Conservation (phyloP, 2,113 vertebrate species). For the Stigmatopora argus region DNA sequence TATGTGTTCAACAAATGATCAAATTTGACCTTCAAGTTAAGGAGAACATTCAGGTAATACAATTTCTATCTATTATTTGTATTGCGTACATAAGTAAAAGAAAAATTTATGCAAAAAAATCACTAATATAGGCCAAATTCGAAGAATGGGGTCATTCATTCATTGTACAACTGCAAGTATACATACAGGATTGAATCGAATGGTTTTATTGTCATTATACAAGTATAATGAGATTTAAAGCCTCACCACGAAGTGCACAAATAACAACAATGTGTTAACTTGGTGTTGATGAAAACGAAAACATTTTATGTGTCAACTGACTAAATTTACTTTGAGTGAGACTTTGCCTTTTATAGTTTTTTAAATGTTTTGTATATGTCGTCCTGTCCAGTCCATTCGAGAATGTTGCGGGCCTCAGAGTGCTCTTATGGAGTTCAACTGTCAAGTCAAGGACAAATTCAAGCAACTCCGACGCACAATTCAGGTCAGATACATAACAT, state of each 20-base stretch:
- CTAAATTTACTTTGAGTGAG: not conserved
- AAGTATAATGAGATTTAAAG: too few species aligned
- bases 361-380: slow-evolving; percentile 1
- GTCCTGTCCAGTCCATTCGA: slow-evolving; percentile 63
- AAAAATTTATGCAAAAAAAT: not conserved
- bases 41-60: not conserved
- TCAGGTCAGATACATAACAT: slow-evolving; percentile 73
- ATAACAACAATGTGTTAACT: too few species aligned
- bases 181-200: too few species aligned
- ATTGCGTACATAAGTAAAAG: not conserved
- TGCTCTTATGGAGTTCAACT: slow-evolving; percentile 78
- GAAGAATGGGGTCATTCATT: not conserved
- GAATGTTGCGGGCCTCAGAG: slow-evolving; percentile 80
- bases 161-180: too few species aligned
- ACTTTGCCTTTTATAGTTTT: too few species aligned
- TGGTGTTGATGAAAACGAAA: too few species aligned
- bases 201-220: too few species aligned
- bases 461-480: slow-evolving; percentile 79
- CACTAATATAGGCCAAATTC: too few species aligned
- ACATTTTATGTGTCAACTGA: not conserved
- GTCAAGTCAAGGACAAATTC: slow-evolving; percentile 85
- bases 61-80: not conserved
- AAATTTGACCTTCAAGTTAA: not conserved
- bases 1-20: slow-evolving; percentile 1
- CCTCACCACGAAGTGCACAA: too few species aligned